phyloP scores from a whole-genome alignment of 2,797 vertebrate species.

The Amblyopsis hoosieri region DNA sequence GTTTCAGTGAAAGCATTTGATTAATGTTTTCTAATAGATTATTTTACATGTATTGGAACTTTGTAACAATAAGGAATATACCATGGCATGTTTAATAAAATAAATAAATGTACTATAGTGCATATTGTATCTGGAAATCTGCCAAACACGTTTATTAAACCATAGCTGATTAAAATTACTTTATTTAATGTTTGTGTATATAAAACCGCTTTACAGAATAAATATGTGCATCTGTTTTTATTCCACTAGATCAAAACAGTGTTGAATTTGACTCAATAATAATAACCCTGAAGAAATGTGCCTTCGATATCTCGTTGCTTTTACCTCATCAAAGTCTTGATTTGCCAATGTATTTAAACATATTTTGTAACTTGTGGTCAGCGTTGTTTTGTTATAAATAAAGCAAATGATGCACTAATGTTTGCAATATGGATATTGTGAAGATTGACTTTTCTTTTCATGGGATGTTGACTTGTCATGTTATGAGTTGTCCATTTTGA shows the following conservation, averaged over 20 bases:
- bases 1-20: constrained; percentile 58
- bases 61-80: constrained; percentile 44
- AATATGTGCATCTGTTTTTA: constrained; percentile 33
- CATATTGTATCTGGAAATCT: constrained; percentile 59
- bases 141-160: constrained; percentile 61
- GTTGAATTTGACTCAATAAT: constrained; percentile 53
- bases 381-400: constrained; percentile 69
- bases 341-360: constrained; percentile 76
- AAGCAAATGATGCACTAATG: constrained; percentile 68
- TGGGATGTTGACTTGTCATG: background rate
- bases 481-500: no score
- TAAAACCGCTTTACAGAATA: constrained; percentile 62
- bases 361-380: constrained; percentile 70
- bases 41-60: constrained; percentile 47
- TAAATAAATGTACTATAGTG: constrained; percentile 45
- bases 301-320: constrained; percentile 64
- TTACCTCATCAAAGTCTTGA: constrained; percentile 71
- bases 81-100: constrained; percentile 29
- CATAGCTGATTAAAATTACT: constrained; percentile 55
- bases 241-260: constrained; percentile 43
- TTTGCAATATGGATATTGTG: constrained; percentile 49
- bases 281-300: constrained; percentile 63
- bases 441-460: constrained; percentile 29
- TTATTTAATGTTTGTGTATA: constrained; percentile 60
- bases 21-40: constrained; percentile 53